Base-by-base conservation (phyloP, 2,888 invertebrate genomes). In the Stenchaetothrips biformis region DNA sequence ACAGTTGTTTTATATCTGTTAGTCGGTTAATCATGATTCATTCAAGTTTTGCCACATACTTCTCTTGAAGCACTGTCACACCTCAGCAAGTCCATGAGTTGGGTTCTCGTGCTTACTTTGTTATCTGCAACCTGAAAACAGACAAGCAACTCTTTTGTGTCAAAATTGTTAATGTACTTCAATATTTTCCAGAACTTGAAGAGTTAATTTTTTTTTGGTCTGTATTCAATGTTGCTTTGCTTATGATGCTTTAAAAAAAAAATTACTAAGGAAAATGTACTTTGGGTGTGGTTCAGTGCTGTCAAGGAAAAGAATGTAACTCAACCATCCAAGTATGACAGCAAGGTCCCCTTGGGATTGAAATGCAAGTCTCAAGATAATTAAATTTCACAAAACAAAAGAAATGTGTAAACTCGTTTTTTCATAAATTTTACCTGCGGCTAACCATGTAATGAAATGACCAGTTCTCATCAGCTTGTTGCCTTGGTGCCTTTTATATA, bases 381-480 rank as follows among this genome's bases (percentile, higher is more conserved):
- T 77, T 13, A 2, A 25, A 79, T 79, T 8, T 47, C 21, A 79
- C 25, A 79, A 37, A 37, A 37, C 4, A 37, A 37, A 37, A 37
- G 37, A 37, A 37, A 37, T 4, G 53, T 49, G 21, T 53, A 79
- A 48, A 49, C n/a, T n/a, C 37, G 2, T 81, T 49, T 48, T 37
- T 77, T 25, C 13, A 62, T 79, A 62, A 53, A 16, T 81, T 84
- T 82, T 82, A 88, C 90, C 90, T 47, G 85, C 82, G 0, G 88
- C 2, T 25, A 89, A 88, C 94, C 94, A 94, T 79, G 87, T 87
- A 0, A 89, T 79, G 86, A 94, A 94, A 82, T 90, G 88, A 0
- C 84, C 84, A 88, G 90, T 89, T 0, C 91, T 89, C 85, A 95
- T 88, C 74, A 91, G 88, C 80, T 89, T 88, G 87, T 95, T 94